phyloP scores from a whole-genome alignment of 1,140 invertebrate species.

The Pseudomyrmex sp. region DNA sequence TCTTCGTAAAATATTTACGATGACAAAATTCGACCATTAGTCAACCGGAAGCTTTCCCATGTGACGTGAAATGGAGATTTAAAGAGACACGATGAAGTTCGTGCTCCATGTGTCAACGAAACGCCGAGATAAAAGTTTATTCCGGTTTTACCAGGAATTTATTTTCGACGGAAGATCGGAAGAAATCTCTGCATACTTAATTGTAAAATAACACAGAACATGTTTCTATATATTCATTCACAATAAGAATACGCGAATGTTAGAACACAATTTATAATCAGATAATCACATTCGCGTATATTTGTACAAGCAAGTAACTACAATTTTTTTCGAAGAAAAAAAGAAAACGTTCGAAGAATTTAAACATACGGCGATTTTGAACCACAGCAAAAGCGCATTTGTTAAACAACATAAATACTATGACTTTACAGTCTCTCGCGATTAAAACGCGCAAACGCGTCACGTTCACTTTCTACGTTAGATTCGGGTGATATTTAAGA shows the following conservation, averaged over 20 bases:
- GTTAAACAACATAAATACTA: too few relatives aligned
- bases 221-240: background rate
- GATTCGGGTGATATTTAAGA: too few relatives aligned
- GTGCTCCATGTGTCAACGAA: background rate
- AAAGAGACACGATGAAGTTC: slow-evolving; percentile 27
- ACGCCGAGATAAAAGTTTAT: slow-evolving; percentile 42
- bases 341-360: background rate
- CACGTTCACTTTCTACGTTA: too few relatives aligned
- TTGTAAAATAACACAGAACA: slow-evolving; percentile 10
- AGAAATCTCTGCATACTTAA: slow-evolving; percentile 11
- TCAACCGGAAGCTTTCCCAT: slow-evolving; percentile 18
- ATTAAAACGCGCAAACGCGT: too few relatives aligned
- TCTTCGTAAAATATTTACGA: slow-evolving; percentile 44
- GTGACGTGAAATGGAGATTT: slow-evolving; percentile 41
- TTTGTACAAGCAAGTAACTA: background rate
- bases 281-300: background rate
- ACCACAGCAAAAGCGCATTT: too few relatives aligned
- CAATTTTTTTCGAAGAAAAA: background rate
- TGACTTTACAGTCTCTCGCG: too few relatives aligned
- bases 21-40: slow-evolving; percentile 25
- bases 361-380: background rate
- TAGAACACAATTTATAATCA: background rate
- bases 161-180: background rate
- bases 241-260: background rate
- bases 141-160: slow-evolving; percentile 20